Base-by-base conservation (phyloP, 1,140 invertebrate genomes). In the Mesaphorura yosii region DNA sequence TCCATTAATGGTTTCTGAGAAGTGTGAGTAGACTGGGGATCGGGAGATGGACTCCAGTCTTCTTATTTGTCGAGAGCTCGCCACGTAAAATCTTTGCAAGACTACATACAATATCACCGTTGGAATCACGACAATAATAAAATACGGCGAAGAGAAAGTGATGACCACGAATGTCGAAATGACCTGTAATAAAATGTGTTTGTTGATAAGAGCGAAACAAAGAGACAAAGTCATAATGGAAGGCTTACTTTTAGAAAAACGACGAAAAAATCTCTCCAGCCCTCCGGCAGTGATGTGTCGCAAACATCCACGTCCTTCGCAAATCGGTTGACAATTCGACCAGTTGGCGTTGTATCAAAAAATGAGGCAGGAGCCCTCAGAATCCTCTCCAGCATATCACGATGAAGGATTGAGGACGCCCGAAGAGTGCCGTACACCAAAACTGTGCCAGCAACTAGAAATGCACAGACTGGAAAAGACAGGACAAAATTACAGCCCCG, bases 141-240 rank as follows among this genome's bases (percentile, higher is more conserved):
- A 94, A 62, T 83, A 75, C 0, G 89, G 89, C 29, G 91, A 95
- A 57, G 84, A 86, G 67, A 79, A 81, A 71, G 86, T 85, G 66
- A 96, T 93, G 39, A 95, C 85, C 65, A 91, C 77, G 53, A 96
- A 70, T 2, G 89, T 89, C 10, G 31, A 10, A 70, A 71, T 37
- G 10, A 53, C 52, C 45, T 48, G 44, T 5, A 53, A n/a, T n/a
- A 46, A 25, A 53, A 58, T 3, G 50, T 49, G n/a, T 72, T 65
- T 19, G 5, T 19, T 25, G 26, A 27, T 41, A 54, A 48, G 64
- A 29, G 14, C 26, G 17, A 34, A 7, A 12, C 17, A 34, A 31
- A 25, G 4, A n/a, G n/a, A 39, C 28, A 22, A n/a, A n/a, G n/a
- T n/a, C n/a, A n/a, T n/a, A n/a, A n/a, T n/a, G n/a, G n/a, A n/a